Evolutionary conservation across 1,140 invertebrate genomes (phyloP).

Genomic region (Gonatopus flavifemur): DNA sequence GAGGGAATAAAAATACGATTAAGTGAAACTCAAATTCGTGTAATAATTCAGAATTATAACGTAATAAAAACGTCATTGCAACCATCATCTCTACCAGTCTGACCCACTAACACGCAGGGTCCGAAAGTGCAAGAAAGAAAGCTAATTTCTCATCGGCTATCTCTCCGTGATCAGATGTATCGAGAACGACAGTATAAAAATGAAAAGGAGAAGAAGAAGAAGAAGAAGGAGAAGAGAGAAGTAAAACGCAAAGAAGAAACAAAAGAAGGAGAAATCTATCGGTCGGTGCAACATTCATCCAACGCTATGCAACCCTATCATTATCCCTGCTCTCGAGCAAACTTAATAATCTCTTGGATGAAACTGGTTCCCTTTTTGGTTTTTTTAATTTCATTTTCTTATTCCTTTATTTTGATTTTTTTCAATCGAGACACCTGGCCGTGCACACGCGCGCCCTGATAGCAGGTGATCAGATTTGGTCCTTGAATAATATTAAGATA

Average conservation of each 20-base stretch:
- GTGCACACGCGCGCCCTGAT: conserved; percentile 11
- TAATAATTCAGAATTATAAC: too few relatives aligned
- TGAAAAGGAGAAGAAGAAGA: background rate
- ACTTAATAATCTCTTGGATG: conserved; percentile 27
- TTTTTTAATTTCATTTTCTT: too few relatives aligned
- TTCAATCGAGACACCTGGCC: conserved; percentile 35
- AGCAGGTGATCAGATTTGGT: conserved; percentile 32
- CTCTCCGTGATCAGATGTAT: too few relatives aligned
- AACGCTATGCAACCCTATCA: conserved; percentile 24
- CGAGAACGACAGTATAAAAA: too few relatives aligned
- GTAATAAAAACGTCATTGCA: too few relatives aligned
- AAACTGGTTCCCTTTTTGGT: too few relatives aligned
- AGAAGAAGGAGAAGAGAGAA: background rate
- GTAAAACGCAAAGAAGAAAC: background rate
- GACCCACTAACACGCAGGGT: background rate
- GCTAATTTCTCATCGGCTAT: too few relatives aligned
- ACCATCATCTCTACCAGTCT: background rate
- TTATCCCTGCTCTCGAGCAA: conserved; percentile 22
- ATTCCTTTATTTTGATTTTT: conserved; percentile 20
- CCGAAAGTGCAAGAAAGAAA: conserved; percentile 3
- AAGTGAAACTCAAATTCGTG: too few relatives aligned
- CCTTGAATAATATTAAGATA: too few relatives aligned
- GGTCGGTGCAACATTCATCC: background rate
- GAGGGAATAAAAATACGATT: too few relatives aligned
- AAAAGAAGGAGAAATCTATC: background rate